Evolutionary conservation across 1,140 invertebrate species (phyloP).

Genomic region (Zeugodacus cucurbitae): DNA sequence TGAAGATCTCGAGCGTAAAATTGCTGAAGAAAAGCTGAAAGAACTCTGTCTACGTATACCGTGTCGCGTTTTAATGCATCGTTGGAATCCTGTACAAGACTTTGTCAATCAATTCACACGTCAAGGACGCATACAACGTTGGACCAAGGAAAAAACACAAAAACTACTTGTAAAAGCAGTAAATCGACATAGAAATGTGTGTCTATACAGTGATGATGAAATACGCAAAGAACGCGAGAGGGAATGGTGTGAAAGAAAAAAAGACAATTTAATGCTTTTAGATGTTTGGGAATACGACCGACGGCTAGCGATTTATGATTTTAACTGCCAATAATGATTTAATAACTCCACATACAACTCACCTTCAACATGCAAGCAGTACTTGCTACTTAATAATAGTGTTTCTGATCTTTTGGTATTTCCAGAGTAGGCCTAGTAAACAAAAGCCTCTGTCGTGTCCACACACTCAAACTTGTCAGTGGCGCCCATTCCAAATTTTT

Average conservation of each 20-base stretch:
- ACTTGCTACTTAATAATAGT: too few species aligned
- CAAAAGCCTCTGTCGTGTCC: too few species aligned
- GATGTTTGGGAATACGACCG: not conserved
- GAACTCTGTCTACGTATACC: not conserved
- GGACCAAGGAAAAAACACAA: not conserved
- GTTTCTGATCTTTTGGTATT: too few species aligned
- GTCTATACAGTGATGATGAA: not conserved
- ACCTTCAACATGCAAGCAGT: too few species aligned
- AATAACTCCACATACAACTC: too few species aligned
- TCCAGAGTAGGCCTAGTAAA: too few species aligned
- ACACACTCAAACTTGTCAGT: too few species aligned
- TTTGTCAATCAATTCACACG: not conserved
- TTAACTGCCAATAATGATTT: too few species aligned
- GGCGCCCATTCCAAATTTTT: too few species aligned
- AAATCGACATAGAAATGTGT: not conserved
- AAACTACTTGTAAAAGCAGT: slow-evolving; percentile 1
- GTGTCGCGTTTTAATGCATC: not conserved
- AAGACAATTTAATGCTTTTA: slow-evolving; percentile 18
- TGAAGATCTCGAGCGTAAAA: not conserved
- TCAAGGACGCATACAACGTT: slow-evolving; percentile 11
- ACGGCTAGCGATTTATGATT: too few species aligned
- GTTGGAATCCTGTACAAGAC: slow-evolving; percentile 26
- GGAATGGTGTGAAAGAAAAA: slow-evolving; percentile 5
- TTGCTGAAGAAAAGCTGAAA: not conserved
- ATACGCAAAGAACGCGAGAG: not conserved